Base-by-base conservation (phyloP, 2,113 vertebrate species). In the Puntigrus tetrazona region DNA sequence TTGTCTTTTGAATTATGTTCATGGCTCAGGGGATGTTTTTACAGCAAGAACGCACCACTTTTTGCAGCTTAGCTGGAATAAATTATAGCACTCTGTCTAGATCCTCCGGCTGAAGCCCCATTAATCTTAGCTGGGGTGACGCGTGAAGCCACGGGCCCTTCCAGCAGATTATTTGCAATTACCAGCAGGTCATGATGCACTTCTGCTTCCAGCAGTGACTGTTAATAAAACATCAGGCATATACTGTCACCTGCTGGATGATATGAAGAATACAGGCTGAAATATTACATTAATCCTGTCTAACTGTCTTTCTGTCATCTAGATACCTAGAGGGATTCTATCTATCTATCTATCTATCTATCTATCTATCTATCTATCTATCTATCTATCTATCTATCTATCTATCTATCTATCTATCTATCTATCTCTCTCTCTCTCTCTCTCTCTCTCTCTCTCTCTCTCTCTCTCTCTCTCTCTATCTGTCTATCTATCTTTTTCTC, bases 151-250 rank as follows among this genome's bases (percentile, higher is more conserved):
- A 69, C 74, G 25, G 83, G 50, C 50, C 11, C 36, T 79, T 86
- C 65, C 31, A 31, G 52, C 85, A 72, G 86, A 85, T 83, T 88
- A 86, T 87, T 85, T 80, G 59, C 59, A 85, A 69, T 76, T 75
- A 85, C 57, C 50, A 75, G 25, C 73, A 27, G 70, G 38, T 61
- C 55, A 41, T 78, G 13, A 78, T 27, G 55, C 7, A 27, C 13
- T 18, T 52, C 18, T 13, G 11, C 50, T 55, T 77, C 29, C 10
- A 77, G 50, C 13, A 4, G 22, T 1, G 10, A 59, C 13, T 38
- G 75, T 3, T 36, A 4, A 13, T 57, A 36, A 22, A 27, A 45
- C n/a, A 27, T 41, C 13, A 78, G 55, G 34, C 22, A 43, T 10
- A 41, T 27, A 18, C 55, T 78, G 76, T 27, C 76, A 78, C 38